Evolutionary conservation across 2,888 invertebrate genomes (phyloP).

Genomic region (Oxyteleia sp.): DNA sequence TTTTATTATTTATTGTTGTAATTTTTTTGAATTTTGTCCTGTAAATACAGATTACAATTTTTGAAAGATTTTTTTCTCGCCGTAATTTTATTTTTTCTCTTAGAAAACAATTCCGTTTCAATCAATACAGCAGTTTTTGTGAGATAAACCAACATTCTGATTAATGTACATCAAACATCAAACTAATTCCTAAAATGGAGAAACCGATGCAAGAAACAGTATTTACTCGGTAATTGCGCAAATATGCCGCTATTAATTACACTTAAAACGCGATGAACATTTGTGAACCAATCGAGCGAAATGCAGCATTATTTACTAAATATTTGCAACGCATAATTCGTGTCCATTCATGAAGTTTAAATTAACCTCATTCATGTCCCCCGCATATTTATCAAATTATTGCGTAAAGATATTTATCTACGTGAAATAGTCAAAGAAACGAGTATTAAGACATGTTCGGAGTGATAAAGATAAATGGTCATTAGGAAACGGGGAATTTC

Average conservation of each 20-base stretch:
- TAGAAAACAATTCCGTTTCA: too few relatives aligned
- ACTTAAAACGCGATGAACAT: constrained; percentile 31
- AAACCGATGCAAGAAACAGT: too few relatives aligned
- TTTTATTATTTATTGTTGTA: too few relatives aligned
- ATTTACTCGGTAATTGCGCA: constrained; percentile 11
- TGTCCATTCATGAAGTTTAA: constrained; percentile 14
- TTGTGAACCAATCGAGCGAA: constrained; percentile 17
- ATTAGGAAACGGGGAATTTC: constrained; percentile 3
- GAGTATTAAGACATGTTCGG: constrained; percentile 17
- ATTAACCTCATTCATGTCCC: constrained; percentile 16
- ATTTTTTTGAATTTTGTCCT: too few relatives aligned
- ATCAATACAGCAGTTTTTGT: too few relatives aligned
- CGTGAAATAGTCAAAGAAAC: constrained; percentile 19
- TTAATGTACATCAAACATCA: too few relatives aligned
- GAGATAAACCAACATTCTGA: too few relatives aligned
- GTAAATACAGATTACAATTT: too few relatives aligned
- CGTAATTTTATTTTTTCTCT: too few relatives aligned
- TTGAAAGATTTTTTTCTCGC: too few relatives aligned
- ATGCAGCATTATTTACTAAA: constrained; percentile 18
- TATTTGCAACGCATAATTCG: constrained; percentile 20
- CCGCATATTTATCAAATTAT: constrained; percentile 21
- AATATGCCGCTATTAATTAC: constrained; percentile 23
- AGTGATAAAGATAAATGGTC: constrained; percentile 35
- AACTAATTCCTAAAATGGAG: too few relatives aligned
- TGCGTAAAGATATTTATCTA: constrained; percentile 12